Conservation (phyloP, 2,888 invertebrate genomes). For the Geophilus truncorum region DNA sequence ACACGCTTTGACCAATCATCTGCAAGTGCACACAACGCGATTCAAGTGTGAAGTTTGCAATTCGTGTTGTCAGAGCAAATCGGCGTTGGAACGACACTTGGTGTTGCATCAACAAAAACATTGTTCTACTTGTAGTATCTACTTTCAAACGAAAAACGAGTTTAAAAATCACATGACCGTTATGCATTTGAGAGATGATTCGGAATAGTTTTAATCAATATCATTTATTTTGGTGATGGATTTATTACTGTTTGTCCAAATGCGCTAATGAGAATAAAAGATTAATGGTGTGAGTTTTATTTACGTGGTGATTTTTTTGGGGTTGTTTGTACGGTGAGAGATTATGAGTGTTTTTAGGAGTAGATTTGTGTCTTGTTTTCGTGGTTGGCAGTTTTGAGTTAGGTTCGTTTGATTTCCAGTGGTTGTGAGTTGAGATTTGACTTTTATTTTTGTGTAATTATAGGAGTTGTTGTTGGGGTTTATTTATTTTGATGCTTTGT, state of each 20-base stretch:
- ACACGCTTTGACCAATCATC: neutral
- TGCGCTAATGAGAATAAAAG: too few relatives aligned
- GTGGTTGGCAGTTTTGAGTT: too few relatives aligned
- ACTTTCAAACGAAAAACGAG: neutral
- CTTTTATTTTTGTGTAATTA: neutral
- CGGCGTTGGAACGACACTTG: neutral
- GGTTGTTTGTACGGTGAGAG: too few relatives aligned
- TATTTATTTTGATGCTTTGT: neutral
- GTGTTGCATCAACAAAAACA: neutral
- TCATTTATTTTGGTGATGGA: too few relatives aligned
- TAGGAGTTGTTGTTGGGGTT: neutral
- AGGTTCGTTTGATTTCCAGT: too few relatives aligned
- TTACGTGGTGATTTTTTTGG: too few relatives aligned
- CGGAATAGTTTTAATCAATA: too few relatives aligned
- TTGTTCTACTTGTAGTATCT: neutral
- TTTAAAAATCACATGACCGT: neutral
- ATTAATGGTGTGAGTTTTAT: too few relatives aligned
- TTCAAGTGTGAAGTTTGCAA: constrained; percentile 19
- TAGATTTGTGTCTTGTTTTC: too few relatives aligned
- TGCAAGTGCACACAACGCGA: neutral
- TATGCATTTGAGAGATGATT: neutral
- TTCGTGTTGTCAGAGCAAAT: neutral
- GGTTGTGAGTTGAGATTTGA: neutral
- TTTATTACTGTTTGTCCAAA: too few relatives aligned
- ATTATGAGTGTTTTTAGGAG: too few relatives aligned